Conservation (phyloP, 2,797 vertebrate species). For the Melanotaenia nigrans region DNA sequence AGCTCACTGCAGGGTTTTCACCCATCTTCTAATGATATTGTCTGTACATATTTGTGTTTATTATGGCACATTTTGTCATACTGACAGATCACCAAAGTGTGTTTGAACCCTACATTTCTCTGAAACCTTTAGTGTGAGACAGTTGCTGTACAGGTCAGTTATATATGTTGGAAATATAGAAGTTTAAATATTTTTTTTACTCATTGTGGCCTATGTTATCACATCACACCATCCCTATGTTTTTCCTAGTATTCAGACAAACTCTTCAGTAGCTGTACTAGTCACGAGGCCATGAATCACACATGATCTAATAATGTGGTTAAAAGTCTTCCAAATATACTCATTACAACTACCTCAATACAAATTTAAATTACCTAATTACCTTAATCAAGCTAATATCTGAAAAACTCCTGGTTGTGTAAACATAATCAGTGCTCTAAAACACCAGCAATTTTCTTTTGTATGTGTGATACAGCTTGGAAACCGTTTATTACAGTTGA, state of each 20-base stretch:
- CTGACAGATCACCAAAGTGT: background rate
- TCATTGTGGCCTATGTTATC: background rate
- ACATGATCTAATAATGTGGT: background rate
- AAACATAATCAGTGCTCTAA: constrained; percentile 29
- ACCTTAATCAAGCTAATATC: constrained; percentile 24
- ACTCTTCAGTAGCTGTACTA: background rate
- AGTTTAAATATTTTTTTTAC: no score
- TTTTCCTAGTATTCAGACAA: background rate
- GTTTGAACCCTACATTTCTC: background rate
- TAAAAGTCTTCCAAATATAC: background rate
- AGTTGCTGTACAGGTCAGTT: background rate
- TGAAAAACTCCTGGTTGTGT: constrained; percentile 22
- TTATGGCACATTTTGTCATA: background rate
- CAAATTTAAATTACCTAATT: constrained; percentile 13
- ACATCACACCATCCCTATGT: background rate
- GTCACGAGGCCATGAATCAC: background rate
- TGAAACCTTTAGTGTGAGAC: background rate
- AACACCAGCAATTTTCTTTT: constrained; percentile 28
- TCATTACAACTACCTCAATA: background rate
- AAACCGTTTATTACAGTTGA: constrained; percentile 81
- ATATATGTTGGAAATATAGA: background rate
- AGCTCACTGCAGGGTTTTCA: background rate
- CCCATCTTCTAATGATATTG: background rate
- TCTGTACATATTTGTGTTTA: background rate
- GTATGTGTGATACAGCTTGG: constrained; percentile 58